These are phyloP conservation scores for Coilia nasus DNA, from an alignment of 2,797 vertebrate genomes.

Conservation along the genomic window DNA sequence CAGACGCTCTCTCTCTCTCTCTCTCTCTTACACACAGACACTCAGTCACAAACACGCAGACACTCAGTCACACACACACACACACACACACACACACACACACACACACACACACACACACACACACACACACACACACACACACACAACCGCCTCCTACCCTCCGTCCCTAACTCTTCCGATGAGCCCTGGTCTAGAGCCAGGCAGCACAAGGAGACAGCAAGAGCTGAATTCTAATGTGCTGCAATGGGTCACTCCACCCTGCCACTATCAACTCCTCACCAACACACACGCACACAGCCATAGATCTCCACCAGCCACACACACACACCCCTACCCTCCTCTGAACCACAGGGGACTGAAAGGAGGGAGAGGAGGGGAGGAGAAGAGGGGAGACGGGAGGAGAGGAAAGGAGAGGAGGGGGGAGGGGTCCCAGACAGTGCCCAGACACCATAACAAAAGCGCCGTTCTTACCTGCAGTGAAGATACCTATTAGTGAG, in stretches of 20 bases:
- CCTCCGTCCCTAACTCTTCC: background rate
- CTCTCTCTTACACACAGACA: background rate
- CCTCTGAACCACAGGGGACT: conserved; percentile 29
- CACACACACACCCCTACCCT: conserved; percentile 5
- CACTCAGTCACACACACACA: background rate
- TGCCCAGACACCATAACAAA: conserved; percentile 43
- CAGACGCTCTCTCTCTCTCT: too few relatives aligned
- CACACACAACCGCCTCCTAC: background rate
- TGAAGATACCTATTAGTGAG: conserved; percentile 17
- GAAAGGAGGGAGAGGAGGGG: background rate
- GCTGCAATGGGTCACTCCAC: conserved; percentile 38
- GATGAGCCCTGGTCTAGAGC: background rate
- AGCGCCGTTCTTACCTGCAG: conserved; percentile 38
- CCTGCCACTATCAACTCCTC: background rate
- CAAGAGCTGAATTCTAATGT: conserved; percentile 52
- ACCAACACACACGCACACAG: background rate
- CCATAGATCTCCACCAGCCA: background rate
- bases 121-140: conserved; percentile 10
- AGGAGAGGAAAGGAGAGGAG: background rate
- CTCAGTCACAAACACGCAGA: background rate
- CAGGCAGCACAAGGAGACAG: conserved; percentile 39
- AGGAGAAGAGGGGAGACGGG: background rate
- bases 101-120: background rate
- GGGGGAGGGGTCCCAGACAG: background rate
- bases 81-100: conserved; percentile 16